Evolutionary conservation across 2,113 vertebrate species (phyloP).

Genomic region (Podiceps cristatus): DNA sequence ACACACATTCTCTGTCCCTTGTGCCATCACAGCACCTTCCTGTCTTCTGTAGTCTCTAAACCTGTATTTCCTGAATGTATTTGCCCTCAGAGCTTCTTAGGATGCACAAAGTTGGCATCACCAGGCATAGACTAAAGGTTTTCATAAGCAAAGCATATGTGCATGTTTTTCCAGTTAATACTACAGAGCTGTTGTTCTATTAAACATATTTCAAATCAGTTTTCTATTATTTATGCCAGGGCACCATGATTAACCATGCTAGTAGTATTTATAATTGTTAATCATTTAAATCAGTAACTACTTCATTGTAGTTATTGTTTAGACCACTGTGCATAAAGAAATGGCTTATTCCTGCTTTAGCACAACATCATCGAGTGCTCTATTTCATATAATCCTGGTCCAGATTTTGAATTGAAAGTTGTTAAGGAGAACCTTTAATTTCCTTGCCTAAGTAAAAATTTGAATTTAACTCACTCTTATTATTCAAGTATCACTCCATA

Average conservation of each 20-base stretch:
- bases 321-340: not conserved
- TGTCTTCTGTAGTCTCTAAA: not conserved
- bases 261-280: not conserved
- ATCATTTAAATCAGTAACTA: not conserved
- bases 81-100: not conserved
- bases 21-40: not conserved
- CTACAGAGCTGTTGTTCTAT: not conserved
- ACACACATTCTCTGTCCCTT: not conserved
- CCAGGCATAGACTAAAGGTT: not conserved
- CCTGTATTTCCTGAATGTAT: not conserved
- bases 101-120: not conserved
- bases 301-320: not conserved
- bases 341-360: not conserved
- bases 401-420: not conserved
- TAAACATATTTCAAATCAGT: not conserved
- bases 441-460: not conserved
- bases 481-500: not conserved
- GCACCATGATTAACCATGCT: not conserved
- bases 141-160: not conserved
- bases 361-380: not conserved
- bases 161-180: not conserved
- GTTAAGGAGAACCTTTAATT: not conserved
- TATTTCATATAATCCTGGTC: not conserved
- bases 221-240: not conserved
- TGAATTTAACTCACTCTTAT: not conserved